Evolutionary conservation across 2,113 vertebrate species (phyloP).

Genomic region (Stigmatopora nigra): DNA sequence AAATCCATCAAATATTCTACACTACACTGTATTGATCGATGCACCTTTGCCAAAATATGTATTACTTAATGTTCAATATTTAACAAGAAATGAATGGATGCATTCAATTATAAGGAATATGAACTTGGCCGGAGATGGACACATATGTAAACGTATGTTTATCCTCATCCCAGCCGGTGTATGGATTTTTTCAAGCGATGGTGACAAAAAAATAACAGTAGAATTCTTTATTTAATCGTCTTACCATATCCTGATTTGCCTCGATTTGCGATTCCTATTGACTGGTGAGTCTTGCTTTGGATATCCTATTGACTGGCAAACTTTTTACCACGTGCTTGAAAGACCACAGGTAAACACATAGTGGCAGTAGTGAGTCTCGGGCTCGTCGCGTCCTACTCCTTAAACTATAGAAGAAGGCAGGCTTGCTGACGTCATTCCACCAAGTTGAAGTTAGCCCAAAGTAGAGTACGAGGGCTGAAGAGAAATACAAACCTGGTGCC

Average conservation of each 20-base stretch:
- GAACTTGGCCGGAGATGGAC: no score
- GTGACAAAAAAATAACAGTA: neutral
- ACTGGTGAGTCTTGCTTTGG: neutral
- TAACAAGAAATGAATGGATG: no score
- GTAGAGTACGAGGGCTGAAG: neutral
- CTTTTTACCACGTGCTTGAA: neutral
- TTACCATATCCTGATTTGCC: neutral
- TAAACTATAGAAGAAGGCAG: neutral
- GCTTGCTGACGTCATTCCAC: neutral
- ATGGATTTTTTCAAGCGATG: no score
- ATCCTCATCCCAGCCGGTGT: no score
- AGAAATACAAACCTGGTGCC: neutral
- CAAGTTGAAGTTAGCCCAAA: slow-evolving; percentile 8
- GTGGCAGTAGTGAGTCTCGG: neutral
- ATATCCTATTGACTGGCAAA: neutral
- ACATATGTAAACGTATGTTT: no score
- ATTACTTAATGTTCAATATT: no score
- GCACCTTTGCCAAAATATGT: no score
- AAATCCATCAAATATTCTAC: no score
- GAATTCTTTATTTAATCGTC: neutral
- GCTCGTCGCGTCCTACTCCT: neutral
- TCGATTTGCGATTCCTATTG: neutral
- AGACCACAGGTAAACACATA: neutral
- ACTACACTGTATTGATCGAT: no score
- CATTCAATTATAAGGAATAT: no score